Percentiles rank a stretch among this genome's conserved stretches.
Evolutionary conservation across 2,888 invertebrate genomes (phyloP).

Genomic region (Hipparchia sbordonii): DNA sequence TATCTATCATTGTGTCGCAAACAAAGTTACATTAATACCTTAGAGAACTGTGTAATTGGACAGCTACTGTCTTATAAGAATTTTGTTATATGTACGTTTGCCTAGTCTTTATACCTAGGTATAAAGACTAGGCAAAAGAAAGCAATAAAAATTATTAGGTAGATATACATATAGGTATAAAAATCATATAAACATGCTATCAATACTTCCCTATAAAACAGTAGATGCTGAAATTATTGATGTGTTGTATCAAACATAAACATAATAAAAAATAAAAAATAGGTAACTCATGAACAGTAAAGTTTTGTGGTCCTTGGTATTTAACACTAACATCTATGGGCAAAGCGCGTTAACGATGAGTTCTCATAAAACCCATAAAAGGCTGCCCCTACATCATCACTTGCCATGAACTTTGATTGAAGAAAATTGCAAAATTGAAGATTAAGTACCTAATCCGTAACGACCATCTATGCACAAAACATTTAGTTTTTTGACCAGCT

Average conservation of each 20-base stretch:
- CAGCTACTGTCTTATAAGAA: constrained; percentile 21
- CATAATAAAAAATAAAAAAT: no score
- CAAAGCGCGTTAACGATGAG: neutral
- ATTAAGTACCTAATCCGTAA: neutral
- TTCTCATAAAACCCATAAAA: neutral
- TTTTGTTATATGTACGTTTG: neutral
- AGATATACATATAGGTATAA: neutral
- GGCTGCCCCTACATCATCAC: neutral
- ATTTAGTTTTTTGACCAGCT: no score
- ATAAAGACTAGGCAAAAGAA: neutral
- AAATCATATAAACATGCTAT: neutral
- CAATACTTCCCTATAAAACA: neutral
- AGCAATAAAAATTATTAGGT: neutral
- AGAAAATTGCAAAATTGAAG: neutral
- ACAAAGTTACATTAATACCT: constrained; percentile 30
- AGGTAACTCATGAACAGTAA: neutral
- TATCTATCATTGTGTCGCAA: constrained; percentile 51
- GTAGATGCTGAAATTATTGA: no score
- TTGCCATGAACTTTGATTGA: neutral
- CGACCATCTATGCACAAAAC: no score
- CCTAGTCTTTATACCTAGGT: no score
- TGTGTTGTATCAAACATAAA: no score
- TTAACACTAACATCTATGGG: neutral
- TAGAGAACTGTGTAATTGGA: constrained; percentile 47
- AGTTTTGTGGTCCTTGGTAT: neutral